Conservation (phyloP, 2,797 vertebrate genomes). For the Cyprinodon diabolis region DNA sequence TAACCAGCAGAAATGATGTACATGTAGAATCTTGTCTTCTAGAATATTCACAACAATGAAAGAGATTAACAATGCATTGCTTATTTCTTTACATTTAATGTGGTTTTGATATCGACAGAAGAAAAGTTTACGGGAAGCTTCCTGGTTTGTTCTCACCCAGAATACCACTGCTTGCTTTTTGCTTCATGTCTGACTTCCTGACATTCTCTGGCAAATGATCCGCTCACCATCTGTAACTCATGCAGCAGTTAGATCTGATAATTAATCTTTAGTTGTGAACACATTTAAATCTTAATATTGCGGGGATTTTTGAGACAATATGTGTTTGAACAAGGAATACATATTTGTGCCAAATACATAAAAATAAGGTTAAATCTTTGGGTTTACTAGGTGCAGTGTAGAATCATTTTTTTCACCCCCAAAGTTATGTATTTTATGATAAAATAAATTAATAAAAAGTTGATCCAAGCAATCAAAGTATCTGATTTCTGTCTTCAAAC, state of each 20-base stretch:
- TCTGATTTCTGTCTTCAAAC: constrained; percentile 65
- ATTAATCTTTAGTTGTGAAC: neutral
- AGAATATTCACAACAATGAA: neutral
- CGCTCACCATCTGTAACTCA: neutral
- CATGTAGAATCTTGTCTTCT: neutral
- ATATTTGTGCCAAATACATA: constrained; percentile 4
- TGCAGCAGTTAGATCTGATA: neutral
- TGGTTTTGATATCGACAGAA: neutral
- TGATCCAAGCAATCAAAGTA: constrained; percentile 42
- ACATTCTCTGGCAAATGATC: neutral
- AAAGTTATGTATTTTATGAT: constrained; percentile 52
- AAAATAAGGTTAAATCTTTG: constrained; percentile 23
- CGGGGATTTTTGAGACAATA: neutral
- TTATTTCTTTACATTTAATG: neutral
- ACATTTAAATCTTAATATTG: neutral
- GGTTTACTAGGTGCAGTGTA: constrained; percentile 21
- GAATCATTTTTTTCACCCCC: constrained; percentile 22
- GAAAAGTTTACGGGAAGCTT: neutral
- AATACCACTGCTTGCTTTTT: neutral
- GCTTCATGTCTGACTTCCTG: neutral
- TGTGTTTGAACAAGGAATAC: neutral
- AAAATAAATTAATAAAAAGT: constrained; percentile 67
- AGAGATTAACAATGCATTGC: neutral
- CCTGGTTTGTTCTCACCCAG: neutral
- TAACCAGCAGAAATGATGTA: no score